Percentiles rank a stretch among this genome's conserved stretches.
phyloP scores from a whole-genome alignment of 1,140 invertebrate species.

The Nymphalis io region DNA sequence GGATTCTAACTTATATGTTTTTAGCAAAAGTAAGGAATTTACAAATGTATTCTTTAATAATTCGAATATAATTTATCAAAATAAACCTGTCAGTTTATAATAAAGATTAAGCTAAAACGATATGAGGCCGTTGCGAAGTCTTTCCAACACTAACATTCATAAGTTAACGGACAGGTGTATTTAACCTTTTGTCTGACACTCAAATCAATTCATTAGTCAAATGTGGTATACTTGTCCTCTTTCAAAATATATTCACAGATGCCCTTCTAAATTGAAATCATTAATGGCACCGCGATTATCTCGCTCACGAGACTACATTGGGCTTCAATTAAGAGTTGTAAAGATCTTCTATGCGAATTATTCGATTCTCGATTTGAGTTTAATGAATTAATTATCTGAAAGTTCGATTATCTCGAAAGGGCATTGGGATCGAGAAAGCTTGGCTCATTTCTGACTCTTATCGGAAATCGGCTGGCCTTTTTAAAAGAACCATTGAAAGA shows the following conservation, averaged over 20 bases:
- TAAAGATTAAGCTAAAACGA: conserved; percentile 9
- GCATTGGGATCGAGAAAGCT: conserved; percentile 45
- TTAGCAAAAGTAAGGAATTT: background rate
- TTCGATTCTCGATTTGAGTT: conserved; percentile 71
- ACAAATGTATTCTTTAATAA: background rate
- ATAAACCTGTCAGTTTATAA: conserved; percentile 3
- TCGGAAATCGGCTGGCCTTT: conserved; percentile 18
- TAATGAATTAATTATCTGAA: conserved; percentile 76
- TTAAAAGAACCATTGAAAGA: conserved; percentile 7
- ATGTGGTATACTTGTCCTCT: conserved; percentile 56
- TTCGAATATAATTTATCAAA: conserved; percentile 4
- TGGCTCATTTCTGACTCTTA: conserved; percentile 29
- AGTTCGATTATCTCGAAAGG: conserved; percentile 64
- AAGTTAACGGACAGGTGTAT: conserved; percentile 35
- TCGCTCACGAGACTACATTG: conserved; percentile 68
- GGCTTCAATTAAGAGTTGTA: conserved; percentile 77
- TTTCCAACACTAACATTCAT: conserved; percentile 14
- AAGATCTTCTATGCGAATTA: conserved; percentile 75
- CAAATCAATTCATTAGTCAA: conserved; percentile 56
- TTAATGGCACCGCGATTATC: conserved; percentile 74
- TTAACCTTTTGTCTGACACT: conserved; percentile 42
- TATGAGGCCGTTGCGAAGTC: background rate
- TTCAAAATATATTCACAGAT: conserved; percentile 69
- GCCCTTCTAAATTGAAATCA: conserved; percentile 76
- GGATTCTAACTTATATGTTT: background rate